Evolutionary conservation across 2,797 vertebrate species (phyloP), one percentile per base, ranked within the genome.

Genomic region (Pseudotriccus pelzelni): DNA sequence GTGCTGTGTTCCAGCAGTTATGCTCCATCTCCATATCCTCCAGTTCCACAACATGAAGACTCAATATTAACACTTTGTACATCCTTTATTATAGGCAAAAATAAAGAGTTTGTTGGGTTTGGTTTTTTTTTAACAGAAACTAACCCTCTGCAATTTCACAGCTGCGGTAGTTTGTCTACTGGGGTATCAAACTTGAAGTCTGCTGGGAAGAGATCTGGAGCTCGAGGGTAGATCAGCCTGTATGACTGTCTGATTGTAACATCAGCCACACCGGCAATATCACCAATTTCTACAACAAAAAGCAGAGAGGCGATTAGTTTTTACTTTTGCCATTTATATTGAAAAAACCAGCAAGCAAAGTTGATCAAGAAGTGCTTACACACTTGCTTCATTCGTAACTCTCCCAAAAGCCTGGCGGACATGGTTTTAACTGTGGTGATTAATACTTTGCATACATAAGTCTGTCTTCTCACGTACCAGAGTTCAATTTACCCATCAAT

Each of bases 121-220:
- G 34, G 24, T 8, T 37, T 37, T 37, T 37, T 37, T 37, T 53
- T 66, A 94, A 87, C 32, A 95, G 74, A 95, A 89, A 85, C 60
- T 70, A 93, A 85, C 73, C n/a, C 46, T 84, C 67, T 55, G 84
- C 64, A 39, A 60, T 96, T 79, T 99, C 98, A 99, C 98, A 99
- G 98, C 96, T 99, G 99, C 44, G 99, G 99, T 75, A 99, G 98
- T 97, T 99, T 99, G 97, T 99, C 99, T 62, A 99, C 99, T 3
- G 99, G 99, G 4, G 99, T 99, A 97, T 99, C 99, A 53, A 99
- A 99, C 97, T 99, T 99, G 98, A 99, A 99, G 97, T 99, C 99
- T 74, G 98, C 96, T 72, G 99, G 99, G 97, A 99, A 99, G 90
- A 99, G 99, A 96, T 99, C 99, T 11, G 99, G 99, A 22, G 99